phyloP scores from a whole-genome alignment of 1,140 invertebrate genomes.

The Caenorhabditis remanei region DNA sequence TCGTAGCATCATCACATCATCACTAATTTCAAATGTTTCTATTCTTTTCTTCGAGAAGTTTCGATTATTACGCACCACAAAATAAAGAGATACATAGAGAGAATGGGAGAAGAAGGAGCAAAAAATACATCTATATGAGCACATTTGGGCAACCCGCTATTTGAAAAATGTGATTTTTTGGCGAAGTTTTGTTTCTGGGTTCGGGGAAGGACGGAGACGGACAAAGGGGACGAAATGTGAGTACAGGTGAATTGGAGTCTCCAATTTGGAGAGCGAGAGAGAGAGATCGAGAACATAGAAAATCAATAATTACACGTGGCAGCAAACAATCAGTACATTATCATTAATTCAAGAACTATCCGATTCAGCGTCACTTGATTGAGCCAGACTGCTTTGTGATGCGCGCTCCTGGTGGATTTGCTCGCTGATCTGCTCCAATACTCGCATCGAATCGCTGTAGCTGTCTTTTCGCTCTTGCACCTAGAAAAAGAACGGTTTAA shows the following conservation, averaged over 20 bases:
- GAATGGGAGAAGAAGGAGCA: not conserved
- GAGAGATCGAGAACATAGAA: not conserved
- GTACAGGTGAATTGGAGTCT: not conserved
- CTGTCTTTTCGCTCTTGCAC: conserved; percentile 40
- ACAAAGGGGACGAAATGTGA: not conserved
- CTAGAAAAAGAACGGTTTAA: not conserved
- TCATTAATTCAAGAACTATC: not conserved
- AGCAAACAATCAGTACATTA: not conserved
- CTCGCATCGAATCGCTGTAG: conserved; percentile 45
- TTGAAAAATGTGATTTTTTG: not conserved
- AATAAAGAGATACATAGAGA: conserved; percentile 41
- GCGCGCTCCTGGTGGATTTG: conserved; percentile 39
- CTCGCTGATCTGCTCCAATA: conserved; percentile 20
- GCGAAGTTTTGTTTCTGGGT: not conserved
- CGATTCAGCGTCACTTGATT: conserved; percentile 26
- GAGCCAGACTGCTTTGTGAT: conserved; percentile 1
- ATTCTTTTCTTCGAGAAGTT: not conserved
- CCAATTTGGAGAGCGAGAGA: no score
- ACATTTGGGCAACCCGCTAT: not conserved
- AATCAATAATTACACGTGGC: not conserved
- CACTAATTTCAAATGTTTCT: no score
- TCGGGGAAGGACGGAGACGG: not conserved
- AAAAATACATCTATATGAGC: not conserved
- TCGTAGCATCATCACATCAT: not conserved
- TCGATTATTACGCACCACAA: conserved; percentile 3